Evolutionary conservation across 2,797 vertebrate genomes (phyloP).

Genomic region (Neosilurus mollespiculum): DNA sequence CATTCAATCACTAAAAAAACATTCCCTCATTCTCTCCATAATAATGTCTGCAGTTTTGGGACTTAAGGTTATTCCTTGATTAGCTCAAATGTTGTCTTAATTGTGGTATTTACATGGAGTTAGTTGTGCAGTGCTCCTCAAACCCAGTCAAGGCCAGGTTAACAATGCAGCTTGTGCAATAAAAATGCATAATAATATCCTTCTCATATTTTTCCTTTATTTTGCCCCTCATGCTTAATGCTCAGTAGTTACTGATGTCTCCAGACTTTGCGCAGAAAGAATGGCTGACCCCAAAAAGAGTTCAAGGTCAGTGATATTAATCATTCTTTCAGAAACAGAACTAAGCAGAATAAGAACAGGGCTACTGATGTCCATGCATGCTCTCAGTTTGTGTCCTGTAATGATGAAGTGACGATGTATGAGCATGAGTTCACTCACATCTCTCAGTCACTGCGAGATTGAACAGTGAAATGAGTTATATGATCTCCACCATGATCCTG

Average conservation of each 20-base stretch:
- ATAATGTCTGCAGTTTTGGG: conserved; percentile 34
- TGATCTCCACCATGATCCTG: conserved; percentile 22
- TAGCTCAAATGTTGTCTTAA: conserved; percentile 37
- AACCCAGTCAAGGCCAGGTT: conserved; percentile 45
- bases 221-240: not conserved
- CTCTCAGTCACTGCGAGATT: conserved; percentile 17
- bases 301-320: conserved; percentile 45
- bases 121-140: not conserved
- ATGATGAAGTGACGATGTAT: conserved; percentile 45
- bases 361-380: conserved; percentile 26
- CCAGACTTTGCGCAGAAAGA: not conserved
- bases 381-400: conserved; percentile 14
- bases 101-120: conserved; percentile 41
- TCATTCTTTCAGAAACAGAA: conserved; percentile 27
- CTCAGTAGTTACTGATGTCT: conserved; percentile 22
- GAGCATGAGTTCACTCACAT: conserved; percentile 6
- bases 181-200: conserved; percentile 34
- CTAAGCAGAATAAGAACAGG: conserved; percentile 7
- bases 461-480: conserved; percentile 4
- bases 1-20: conserved; percentile 45
- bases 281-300: conserved; percentile 18
- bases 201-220: not conserved
- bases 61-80: conserved; percentile 44
- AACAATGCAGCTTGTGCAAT: conserved; percentile 41
- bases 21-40: conserved; percentile 33